phyloP scores from a whole-genome alignment of 2,888 invertebrate genomes.

The Melipona beecheii region DNA sequence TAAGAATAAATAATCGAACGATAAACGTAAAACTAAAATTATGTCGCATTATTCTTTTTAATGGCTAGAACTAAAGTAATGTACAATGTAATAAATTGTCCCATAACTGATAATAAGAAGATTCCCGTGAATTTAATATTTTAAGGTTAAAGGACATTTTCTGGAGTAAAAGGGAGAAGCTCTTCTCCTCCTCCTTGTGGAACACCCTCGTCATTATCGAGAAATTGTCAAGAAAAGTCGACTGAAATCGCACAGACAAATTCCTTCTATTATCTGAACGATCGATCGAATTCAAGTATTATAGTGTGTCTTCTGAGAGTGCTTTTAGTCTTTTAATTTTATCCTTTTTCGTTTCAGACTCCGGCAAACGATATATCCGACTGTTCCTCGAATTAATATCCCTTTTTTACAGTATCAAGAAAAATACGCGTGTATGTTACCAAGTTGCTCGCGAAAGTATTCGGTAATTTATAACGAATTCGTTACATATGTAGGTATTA shows the following conservation, averaged over 20 bases:
- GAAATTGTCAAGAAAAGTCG: conserved; percentile 23
- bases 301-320: not conserved
- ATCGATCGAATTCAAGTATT: conserved; percentile 4
- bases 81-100: not conserved
- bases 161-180: not conserved
- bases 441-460: too few species aligned
- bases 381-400: not conserved
- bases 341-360: not conserved
- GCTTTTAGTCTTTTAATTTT: not conserved
- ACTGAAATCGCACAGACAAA: conserved; percentile 29
- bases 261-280: conserved; percentile 45
- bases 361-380: not conserved
- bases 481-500: too few species aligned
- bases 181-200: not conserved
- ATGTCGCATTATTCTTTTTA: not conserved
- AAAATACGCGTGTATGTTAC: too few species aligned
- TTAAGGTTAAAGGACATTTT: not conserved
- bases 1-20: too few species aligned
- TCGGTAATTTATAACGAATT: too few species aligned
- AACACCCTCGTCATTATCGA: conserved; percentile 3
- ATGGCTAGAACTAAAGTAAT: not conserved
- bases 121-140: not conserved
- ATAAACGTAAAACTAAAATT: not conserved
- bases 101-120: not conserved
- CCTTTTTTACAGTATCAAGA: not conserved